A percentile compares a stretch with the other conserved stretches of the same genome.
Evolutionary conservation across 1,140 invertebrate genomes (phyloP).

Genomic region (Teleopsis dalmanni): DNA sequence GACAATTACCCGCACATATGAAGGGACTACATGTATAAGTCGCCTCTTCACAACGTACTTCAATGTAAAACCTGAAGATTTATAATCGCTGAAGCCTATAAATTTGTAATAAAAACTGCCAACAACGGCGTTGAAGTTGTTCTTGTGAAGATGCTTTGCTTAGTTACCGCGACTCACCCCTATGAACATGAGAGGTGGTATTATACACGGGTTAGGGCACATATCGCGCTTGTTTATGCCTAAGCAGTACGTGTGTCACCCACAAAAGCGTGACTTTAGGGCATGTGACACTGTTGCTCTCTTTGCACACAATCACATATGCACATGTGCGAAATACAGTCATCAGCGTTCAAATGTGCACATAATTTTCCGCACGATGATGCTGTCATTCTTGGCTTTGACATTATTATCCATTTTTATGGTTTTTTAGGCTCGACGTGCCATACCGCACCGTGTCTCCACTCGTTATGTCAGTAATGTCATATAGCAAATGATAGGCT

Average conservation of each 20-base stretch:
- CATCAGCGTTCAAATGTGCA: constrained; percentile 1
- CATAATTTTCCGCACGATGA: constrained; percentile 1
- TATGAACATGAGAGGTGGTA: background rate
- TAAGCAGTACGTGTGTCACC: background rate
- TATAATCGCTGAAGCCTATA: constrained; percentile 42
- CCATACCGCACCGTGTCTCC: background rate
- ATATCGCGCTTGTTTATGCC: background rate
- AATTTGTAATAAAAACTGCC: constrained; percentile 42
- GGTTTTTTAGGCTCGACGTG: constrained; percentile 31
- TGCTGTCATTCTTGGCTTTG: constrained; percentile 21
- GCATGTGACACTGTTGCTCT: too few relatives aligned
- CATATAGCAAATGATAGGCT: too few relatives aligned
- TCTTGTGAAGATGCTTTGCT: background rate
- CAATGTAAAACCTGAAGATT: constrained; percentile 21
- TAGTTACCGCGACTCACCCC: background rate
- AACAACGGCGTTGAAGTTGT: constrained; percentile 6
- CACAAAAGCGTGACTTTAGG: too few relatives aligned
- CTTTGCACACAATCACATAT: too few relatives aligned
- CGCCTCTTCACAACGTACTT: background rate
- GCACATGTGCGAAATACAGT: too few relatives aligned
- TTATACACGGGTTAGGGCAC: background rate
- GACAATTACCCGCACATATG: background rate
- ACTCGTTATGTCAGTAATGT: too few relatives aligned
- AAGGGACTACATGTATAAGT: background rate
- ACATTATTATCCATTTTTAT: constrained; percentile 43